phyloP scores from a whole-genome alignment of 1,140 invertebrate species.

The Heliconius eleuchia region DNA sequence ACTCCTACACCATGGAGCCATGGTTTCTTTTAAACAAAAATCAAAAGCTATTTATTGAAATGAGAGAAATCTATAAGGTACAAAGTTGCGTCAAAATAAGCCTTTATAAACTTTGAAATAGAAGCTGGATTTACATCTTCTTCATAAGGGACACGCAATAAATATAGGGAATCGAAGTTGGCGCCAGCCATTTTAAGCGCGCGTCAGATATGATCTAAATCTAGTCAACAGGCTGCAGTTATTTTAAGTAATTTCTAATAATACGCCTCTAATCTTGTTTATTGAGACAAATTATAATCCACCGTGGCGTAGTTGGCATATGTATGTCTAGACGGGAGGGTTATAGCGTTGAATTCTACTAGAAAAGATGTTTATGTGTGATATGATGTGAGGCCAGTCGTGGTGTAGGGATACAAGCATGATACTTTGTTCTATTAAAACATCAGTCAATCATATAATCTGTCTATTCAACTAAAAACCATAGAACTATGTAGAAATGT shows the following conservation, averaged over 20 bases:
- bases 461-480: too few relatives aligned
- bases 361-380: not conserved
- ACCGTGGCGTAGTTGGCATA: not conserved
- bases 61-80: conserved; percentile 48
- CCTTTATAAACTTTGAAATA: conserved; percentile 65
- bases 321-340: not conserved
- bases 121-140: conserved; percentile 67
- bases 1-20: conserved; percentile 45
- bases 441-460: too few relatives aligned
- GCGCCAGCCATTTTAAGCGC: conserved; percentile 65
- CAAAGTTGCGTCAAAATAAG: conserved; percentile 59
- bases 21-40: conserved; percentile 47
- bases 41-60: conserved; percentile 42
- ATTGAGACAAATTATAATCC: conserved; percentile 29
- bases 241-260: conserved; percentile 62
- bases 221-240: conserved; percentile 56
- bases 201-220: conserved; percentile 65
- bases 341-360: not conserved
- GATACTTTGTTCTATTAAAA: too few relatives aligned
- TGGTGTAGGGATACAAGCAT: too few relatives aligned
- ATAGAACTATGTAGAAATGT: too few relatives aligned
- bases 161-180: conserved; percentile 70
- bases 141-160: conserved; percentile 55
- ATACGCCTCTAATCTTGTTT: conserved; percentile 46
- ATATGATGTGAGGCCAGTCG: too few relatives aligned